Evolutionary conservation across 2,888 invertebrate species (phyloP).

Genomic region (Pristionchus japonicus): DNA sequence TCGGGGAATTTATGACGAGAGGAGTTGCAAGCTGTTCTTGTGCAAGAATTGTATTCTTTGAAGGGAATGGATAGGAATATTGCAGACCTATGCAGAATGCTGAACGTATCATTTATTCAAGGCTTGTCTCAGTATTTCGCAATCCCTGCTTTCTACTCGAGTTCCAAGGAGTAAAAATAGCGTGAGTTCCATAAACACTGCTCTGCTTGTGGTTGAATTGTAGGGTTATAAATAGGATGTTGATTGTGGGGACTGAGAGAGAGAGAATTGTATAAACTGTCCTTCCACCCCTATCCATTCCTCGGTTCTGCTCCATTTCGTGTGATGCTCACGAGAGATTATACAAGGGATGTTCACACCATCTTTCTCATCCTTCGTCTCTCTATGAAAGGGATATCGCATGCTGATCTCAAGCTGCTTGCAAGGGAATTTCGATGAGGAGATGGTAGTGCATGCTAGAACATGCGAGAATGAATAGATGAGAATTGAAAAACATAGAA

Average conservation of each 20-base stretch:
- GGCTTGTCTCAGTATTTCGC: background rate
- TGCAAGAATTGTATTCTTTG: too few relatives aligned
- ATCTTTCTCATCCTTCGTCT: background rate
- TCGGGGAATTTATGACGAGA: background rate
- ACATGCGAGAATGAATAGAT: background rate
- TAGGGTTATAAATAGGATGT: slow-evolving; percentile 11
- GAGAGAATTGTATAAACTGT: slow-evolving; percentile 33
- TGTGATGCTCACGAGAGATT: background rate
- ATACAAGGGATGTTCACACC: background rate
- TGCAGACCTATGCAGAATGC: background rate
- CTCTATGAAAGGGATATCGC: background rate
- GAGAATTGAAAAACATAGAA: too few relatives aligned
- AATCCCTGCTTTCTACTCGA: background rate
- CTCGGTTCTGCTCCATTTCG: background rate
- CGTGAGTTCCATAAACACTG: background rate
- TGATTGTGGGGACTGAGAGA: background rate
- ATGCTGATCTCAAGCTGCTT: background rate
- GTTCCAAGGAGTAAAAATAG: background rate
- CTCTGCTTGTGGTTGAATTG: slow-evolving; percentile 10
- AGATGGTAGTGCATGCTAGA: background rate
- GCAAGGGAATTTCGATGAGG: background rate
- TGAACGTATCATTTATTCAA: background rate
- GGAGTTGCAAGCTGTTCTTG: too few relatives aligned
- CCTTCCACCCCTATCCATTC: background rate
- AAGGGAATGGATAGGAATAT: background rate